Conservation (phyloP, 2,797 vertebrate species). For the Sylvia borin region DNA sequence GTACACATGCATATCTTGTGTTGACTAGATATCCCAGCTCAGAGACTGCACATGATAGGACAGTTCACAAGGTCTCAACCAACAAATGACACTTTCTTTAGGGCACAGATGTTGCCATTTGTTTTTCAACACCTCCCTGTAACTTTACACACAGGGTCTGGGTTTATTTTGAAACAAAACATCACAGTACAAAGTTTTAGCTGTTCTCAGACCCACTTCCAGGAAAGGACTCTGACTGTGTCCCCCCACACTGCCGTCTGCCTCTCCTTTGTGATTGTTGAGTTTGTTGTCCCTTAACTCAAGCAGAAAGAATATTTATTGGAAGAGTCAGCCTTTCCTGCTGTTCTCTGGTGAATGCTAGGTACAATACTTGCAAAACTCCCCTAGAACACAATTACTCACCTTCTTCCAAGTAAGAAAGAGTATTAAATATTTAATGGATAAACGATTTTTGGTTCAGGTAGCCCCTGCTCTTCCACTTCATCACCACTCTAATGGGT, state of each 20-base stretch:
- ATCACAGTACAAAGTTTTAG: conserved; percentile 51
- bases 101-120: conserved; percentile 60
- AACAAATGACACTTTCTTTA: background rate
- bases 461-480: background rate
- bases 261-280: background rate
- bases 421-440: background rate
- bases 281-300: background rate
- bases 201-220: conserved; percentile 55
- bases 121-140: conserved; percentile 69
- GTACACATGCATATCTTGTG: background rate
- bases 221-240: conserved; percentile 49
- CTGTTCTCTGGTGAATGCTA: background rate
- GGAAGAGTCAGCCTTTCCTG: background rate
- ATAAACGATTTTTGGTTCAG: background rate
- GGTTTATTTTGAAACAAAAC: conserved; percentile 70
- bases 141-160: conserved; percentile 55
- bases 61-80: background rate
- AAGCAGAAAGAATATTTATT: background rate
- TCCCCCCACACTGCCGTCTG: background rate
- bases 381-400: background rate
- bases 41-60: rapidly evolving
- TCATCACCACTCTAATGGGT: background rate
- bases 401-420: conserved; percentile 3
- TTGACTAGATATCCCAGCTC: background rate
- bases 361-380: background rate